phyloP scores from a whole-genome alignment of 2,888 invertebrate species.

The Dromius quadrimaculatus region DNA sequence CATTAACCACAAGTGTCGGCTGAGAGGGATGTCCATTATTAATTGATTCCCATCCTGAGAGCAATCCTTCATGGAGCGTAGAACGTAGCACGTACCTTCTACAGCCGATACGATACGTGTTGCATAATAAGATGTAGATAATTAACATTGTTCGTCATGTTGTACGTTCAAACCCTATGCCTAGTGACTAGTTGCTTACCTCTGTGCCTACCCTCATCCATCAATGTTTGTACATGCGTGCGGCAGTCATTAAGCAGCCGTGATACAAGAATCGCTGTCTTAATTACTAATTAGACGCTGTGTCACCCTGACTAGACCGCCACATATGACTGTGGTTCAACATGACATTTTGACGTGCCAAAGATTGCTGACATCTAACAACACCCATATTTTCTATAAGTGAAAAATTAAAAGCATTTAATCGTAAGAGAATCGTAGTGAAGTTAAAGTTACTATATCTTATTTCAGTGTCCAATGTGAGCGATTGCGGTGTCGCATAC shows the following conservation, averaged over 20 bases:
- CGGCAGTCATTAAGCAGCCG: constrained; percentile 38
- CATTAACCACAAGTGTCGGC: not conserved
- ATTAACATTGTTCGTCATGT: constrained; percentile 20
- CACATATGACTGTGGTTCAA: constrained; percentile 21
- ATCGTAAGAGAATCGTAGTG: not conserved
- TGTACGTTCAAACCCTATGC: not conserved
- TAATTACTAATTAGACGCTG: constrained; percentile 47
- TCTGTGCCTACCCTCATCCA: constrained; percentile 46
- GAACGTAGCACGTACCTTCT: not conserved
- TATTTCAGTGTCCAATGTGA: not conserved
- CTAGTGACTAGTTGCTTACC: not conserved
- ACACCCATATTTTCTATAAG: not conserved
- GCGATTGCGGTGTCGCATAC: constrained; percentile 18
- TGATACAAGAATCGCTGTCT: constrained; percentile 46
- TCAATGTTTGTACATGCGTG: constrained; percentile 47
- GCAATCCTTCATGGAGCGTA: constrained; percentile 30
- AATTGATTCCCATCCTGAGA: constrained; percentile 36
- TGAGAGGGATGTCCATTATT: constrained; percentile 17
- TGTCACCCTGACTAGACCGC: constrained; percentile 27
- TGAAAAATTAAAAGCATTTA: not conserved
- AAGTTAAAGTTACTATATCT: not conserved
- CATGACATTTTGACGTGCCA: not conserved
- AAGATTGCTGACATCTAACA: not conserved
- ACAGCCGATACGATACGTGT: constrained; percentile 21
- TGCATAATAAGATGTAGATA: constrained; percentile 37